Evolutionary conservation across 1,140 invertebrate species (phyloP).

Genomic region (Solenopsis fugax): DNA sequence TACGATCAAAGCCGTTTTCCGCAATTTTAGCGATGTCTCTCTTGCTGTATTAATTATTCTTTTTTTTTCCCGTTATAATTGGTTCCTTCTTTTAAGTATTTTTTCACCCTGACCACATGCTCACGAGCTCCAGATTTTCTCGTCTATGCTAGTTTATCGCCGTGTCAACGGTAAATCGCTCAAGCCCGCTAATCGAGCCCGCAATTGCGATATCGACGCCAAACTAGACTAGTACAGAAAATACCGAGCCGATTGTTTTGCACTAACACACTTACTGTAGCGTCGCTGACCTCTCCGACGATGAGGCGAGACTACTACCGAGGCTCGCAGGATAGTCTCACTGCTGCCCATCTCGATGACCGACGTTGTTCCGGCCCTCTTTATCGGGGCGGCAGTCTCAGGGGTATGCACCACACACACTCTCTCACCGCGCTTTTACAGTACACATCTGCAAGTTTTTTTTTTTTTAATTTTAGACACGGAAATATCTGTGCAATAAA

Average conservation of each 20-base stretch:
- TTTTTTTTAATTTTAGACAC: slow-evolving; percentile 8
- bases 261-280: slow-evolving; percentile 86
- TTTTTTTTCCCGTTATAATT: slow-evolving; percentile 74
- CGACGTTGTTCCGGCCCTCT: slow-evolving; percentile 84
- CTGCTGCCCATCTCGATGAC: slow-evolving; percentile 86
- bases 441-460: slow-evolving; percentile 46
- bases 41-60: slow-evolving; percentile 72
- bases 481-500: background rate
- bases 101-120: slow-evolving; percentile 82
- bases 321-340: slow-evolving; percentile 94
- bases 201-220: background rate
- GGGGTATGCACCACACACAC: slow-evolving; percentile 86
- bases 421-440: slow-evolving; percentile 72
- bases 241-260: slow-evolving; percentile 83
- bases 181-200: background rate
- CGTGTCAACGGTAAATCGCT: background rate
- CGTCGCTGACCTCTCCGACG: slow-evolving; percentile 87
- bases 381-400: slow-evolving; percentile 86
- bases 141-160: slow-evolving; percentile 70
- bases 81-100: slow-evolving; percentile 64
- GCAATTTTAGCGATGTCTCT: slow-evolving; percentile 62
- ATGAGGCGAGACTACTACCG: slow-evolving; percentile 95
- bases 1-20: slow-evolving; percentile 66
- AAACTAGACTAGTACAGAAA: slow-evolving; percentile 80
- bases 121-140: slow-evolving; percentile 80